phyloP scores from a whole-genome alignment of 2,797 vertebrate species.

The Schizothorax lantsangensis region DNA sequence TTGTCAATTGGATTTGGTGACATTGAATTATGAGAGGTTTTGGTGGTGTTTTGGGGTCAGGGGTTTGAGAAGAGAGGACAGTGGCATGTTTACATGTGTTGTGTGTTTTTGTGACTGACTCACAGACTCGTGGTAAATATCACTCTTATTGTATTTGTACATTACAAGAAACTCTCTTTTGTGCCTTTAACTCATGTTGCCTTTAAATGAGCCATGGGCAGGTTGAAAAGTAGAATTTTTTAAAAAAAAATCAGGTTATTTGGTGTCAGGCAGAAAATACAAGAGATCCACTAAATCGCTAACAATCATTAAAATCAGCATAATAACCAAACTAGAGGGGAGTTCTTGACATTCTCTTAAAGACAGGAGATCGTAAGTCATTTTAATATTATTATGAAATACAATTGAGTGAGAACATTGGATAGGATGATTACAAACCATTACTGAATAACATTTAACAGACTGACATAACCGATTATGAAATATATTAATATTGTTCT shows the following conservation, averaged over 20 bases:
- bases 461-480: constrained; percentile 8
- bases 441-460: neutral
- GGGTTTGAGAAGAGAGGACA: constrained; percentile 20
- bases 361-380: neutral
- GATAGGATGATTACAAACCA: neutral
- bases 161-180: constrained; percentile 14
- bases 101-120: constrained; percentile 41
- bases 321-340: neutral
- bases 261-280: neutral
- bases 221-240: neutral
- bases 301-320: neutral
- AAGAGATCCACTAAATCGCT: neutral
- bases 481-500: constrained; percentile 40
- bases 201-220: neutral
- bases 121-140: constrained; percentile 10
- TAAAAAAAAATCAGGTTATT: neutral
- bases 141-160: constrained; percentile 20
- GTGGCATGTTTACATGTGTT: constrained; percentile 56
- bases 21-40: constrained; percentile 83
- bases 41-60: constrained; percentile 17
- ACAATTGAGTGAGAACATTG: neutral
- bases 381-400: neutral
- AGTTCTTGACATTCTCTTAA: neutral
- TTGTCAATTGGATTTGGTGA: constrained; percentile 81
- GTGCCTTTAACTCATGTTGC: neutral